Base-by-base conservation (phyloP, 2,888 invertebrate genomes). In the Lasiommata megera region DNA sequence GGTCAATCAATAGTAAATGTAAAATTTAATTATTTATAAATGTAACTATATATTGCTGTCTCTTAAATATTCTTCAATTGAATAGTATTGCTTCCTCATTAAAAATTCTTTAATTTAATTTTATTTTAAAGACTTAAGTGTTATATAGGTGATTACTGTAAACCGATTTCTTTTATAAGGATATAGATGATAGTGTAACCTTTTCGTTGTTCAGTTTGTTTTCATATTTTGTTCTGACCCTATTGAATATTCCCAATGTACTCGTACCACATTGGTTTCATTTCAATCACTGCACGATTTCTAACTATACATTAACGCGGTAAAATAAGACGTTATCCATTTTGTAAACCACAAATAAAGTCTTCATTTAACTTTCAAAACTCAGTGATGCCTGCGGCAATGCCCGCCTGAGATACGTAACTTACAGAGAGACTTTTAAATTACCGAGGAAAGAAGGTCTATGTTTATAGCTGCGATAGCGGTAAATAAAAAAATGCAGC, bases 261-360 rank as follows among this genome's bases (percentile, higher is more conserved):
- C 18, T 3, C 79, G 77, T 79, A 44, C 18, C 9, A 44, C 43
- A 48, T 59, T 59, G 82, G 79, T 77, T 77, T 79, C 64, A 74
- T 73, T 72, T 84, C 79, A 78, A 84, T 82, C 84, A 80, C 68
- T 72, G 74, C 74, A 72, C 70, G 68, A 69, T 44, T 71, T 75
- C 68, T 74, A 76, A 75, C 52, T 76, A 67, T 72, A 75, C 68
- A 73, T 76, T 71, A 73, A 68, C 69, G 66, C 56, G 67, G 72
- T 73, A 70, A 80, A 82, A 80, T 74, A 80, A 88, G 82, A 79
- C 80, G 83, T 85, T 84, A 82, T 62, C 58, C 61, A 66, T 67
- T 66, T 65, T 60, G 62, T 63, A 65, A 58, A 53, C 62, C 54
- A 75, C 82, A 81, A 74, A 80, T 80, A 77, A 72, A 46, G 44